Percentiles rank a stretch among this genome's conserved stretches.
phyloP scores from a whole-genome alignment of 2,113 vertebrate genomes.

The Phaetusa simplex region DNA sequence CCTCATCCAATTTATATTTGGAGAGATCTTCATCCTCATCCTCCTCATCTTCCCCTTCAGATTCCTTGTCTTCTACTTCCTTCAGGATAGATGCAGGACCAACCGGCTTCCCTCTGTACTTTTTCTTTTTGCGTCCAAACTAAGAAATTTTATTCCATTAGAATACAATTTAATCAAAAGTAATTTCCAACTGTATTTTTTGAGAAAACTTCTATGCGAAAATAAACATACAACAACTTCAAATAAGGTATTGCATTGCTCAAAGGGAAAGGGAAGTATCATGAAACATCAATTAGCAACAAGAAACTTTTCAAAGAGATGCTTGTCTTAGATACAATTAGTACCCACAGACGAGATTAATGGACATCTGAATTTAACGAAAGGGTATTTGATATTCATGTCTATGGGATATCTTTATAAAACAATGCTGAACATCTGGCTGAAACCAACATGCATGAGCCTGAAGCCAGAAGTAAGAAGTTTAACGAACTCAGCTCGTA shows the following conservation, averaged over 20 bases:
- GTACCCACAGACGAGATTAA: not conserved
- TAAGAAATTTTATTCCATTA: slow-evolving; percentile 48
- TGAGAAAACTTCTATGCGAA: not conserved
- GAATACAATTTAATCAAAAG: not conserved
- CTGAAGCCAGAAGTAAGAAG: not conserved
- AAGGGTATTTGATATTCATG: not conserved
- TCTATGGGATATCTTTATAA: not conserved
- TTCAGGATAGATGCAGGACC: slow-evolving; percentile 83
- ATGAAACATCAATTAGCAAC: not conserved
- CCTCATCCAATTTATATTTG: slow-evolving; percentile 96
- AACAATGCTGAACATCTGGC: not conserved
- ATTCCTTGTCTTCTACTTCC: slow-evolving; percentile 88
- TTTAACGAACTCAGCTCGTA: rapidly evolving
- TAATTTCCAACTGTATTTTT: not conserved
- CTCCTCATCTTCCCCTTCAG: slow-evolving; percentile 90
- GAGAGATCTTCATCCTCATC: slow-evolving; percentile 97
- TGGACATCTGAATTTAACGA: not conserved
- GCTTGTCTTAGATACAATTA: rapidly evolving
- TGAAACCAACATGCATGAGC: not conserved
- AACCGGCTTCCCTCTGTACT: slow-evolving; percentile 87
- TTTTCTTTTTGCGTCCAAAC: slow-evolving; percentile 99
- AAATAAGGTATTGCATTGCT: not conserved
- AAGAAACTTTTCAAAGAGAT: not conserved
- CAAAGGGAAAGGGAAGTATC: not conserved
- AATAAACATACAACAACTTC: not conserved